phyloP scores from a whole-genome alignment of 2,113 vertebrate genomes.

The Rissa tridactyla region DNA sequence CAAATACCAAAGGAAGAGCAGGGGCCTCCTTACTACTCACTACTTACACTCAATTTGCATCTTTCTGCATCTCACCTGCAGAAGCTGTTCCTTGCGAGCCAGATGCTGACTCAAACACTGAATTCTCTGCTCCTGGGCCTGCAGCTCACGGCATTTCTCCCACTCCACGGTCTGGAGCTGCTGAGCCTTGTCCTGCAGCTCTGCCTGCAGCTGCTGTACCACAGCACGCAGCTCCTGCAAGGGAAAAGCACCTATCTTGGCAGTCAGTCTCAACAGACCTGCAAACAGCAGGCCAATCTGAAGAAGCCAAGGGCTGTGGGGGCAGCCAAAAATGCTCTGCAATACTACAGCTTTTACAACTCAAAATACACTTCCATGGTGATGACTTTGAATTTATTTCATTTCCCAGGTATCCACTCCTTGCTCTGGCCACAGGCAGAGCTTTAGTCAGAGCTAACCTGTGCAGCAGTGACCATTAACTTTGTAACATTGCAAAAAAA shows the following conservation, averaged over 20 bases:
- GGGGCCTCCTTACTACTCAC: not conserved
- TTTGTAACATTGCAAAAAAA: not conserved
- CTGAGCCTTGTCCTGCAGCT: conserved; percentile 79
- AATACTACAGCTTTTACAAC: not conserved
- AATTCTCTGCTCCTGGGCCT: conserved; percentile 77
- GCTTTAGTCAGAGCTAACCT: not conserved
- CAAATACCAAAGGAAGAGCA: not conserved
- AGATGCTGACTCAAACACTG: conserved; percentile 77
- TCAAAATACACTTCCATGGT: not conserved
- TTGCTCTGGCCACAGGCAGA: not conserved
- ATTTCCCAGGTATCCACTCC: not conserved
- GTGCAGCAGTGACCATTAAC: not conserved
- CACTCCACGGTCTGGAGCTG: conserved; percentile 73
- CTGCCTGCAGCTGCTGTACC: conserved; percentile 78
- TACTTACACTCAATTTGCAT: not conserved
- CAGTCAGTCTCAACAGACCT: not conserved
- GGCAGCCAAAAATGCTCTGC: not conserved
- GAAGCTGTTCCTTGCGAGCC: conserved; percentile 80
- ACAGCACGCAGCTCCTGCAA: conserved; percentile 83
- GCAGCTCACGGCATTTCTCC: conserved; percentile 70
- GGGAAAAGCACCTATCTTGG: not conserved
- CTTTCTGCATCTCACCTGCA: conserved; percentile 52
- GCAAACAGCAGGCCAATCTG: not conserved
- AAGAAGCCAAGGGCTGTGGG: not conserved
- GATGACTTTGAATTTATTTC: not conserved